These are phyloP conservation scores for Anser brachyrhynchus DNA, from an alignment of 2,113 vertebrate genomes.

Conservation along the genomic window DNA sequence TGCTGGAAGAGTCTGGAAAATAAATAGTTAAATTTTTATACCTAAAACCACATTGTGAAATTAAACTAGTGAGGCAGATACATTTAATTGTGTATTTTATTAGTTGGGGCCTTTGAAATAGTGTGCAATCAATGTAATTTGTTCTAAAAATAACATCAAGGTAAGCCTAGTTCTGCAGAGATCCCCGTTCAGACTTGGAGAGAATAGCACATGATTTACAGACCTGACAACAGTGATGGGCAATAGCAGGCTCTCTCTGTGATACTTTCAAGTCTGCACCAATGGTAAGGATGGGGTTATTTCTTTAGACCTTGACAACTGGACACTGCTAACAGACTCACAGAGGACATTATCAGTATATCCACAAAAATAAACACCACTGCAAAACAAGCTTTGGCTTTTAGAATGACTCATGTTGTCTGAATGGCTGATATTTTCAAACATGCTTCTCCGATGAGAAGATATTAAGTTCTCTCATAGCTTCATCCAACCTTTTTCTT, in stretches of 20 bases:
- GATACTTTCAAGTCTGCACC: neutral
- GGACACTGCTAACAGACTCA: neutral
- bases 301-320: neutral
- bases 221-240: neutral
- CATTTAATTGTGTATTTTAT: conserved; percentile 33
- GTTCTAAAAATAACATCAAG: conserved; percentile 51
- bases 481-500: neutral
- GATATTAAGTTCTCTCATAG: neutral
- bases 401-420: neutral
- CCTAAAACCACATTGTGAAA: neutral
- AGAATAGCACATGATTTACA: neutral
- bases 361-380: neutral
- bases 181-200: neutral
- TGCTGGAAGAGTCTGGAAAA: conserved; percentile 74
- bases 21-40: neutral
- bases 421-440: neutral
- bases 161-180: conserved; percentile 29
- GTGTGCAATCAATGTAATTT: conserved; percentile 29
- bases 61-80: neutral
- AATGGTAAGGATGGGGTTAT: neutral
- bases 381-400: neutral
- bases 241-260: neutral
- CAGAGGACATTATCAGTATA: neutral
- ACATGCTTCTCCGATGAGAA: neutral
- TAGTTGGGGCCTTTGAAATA: conserved; percentile 34